Conservation (phyloP, 2,888 invertebrate species). For the Bugula neritina region DNA sequence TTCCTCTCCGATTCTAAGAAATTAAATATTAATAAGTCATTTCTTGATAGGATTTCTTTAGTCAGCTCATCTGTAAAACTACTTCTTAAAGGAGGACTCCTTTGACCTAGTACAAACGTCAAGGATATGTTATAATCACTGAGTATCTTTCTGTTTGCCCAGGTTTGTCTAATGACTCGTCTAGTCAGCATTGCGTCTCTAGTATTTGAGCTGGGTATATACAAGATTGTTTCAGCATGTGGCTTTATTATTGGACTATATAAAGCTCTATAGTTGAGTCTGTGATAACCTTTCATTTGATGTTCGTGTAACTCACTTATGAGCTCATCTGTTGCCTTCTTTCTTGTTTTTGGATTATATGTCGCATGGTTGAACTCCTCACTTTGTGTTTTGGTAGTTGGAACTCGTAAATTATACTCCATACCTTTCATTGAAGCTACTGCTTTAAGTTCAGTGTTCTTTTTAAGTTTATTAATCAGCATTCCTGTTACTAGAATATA, state of each 20-base stretch:
- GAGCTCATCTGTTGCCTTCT: too few relatives aligned
- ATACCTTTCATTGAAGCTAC: too few relatives aligned
- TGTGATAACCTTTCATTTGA: background rate
- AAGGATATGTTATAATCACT: background rate
- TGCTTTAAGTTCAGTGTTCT: too few relatives aligned
- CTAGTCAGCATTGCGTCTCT: background rate
- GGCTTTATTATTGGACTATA: background rate
- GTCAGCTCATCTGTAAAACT: background rate
- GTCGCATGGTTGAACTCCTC: too few relatives aligned
- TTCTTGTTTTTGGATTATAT: too few relatives aligned
- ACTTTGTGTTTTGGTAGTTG: too few relatives aligned
- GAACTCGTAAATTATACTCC: too few relatives aligned
- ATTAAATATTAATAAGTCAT: background rate
- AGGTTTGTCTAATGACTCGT: background rate
- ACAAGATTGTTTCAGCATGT: background rate
- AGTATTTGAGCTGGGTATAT: background rate
- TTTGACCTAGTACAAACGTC: background rate
- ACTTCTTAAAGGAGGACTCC: background rate
- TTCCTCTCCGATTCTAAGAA: background rate
- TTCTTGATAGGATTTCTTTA: background rate
- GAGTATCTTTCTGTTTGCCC: background rate
- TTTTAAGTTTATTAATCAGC: too few relatives aligned
- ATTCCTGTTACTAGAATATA: too few relatives aligned
- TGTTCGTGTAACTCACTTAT: background rate
- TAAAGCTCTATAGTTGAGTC: background rate